Conservation (phyloP, 2,888 invertebrate genomes). For the Meteorus cinctellus region DNA sequence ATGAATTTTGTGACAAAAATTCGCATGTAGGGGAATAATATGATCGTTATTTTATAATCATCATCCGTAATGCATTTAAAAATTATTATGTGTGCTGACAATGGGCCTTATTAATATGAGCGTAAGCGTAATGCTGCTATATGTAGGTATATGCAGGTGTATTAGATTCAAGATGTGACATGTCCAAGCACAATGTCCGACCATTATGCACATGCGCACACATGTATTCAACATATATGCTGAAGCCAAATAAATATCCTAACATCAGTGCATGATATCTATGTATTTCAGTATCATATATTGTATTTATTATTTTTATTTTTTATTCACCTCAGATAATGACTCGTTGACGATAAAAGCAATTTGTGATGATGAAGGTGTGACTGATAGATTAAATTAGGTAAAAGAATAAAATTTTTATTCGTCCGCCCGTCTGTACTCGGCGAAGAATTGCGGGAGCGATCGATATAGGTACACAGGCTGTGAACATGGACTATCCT, state of each 20-base stretch:
- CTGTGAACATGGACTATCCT: neutral
- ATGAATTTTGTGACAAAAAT: too few species aligned
- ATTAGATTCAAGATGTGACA: neutral
- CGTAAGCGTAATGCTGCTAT: neutral
- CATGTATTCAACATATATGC: neutral
- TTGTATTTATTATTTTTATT: too few species aligned
- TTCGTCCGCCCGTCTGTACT: neutral
- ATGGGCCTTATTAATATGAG: neutral
- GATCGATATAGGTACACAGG: slow-evolving; percentile 27
- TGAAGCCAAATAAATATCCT: neutral
- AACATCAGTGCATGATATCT: too few species aligned
- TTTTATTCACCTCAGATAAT: too few species aligned
- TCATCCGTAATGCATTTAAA: too few species aligned
- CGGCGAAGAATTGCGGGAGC: slow-evolving; percentile 26
- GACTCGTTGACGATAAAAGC: too few species aligned
- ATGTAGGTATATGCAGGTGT: neutral
- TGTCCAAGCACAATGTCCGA: neutral
- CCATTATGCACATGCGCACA: neutral
- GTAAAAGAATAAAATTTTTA: neutral
- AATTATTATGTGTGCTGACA: too few species aligned
- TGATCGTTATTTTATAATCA: too few species aligned
- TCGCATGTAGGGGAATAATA: too few species aligned
- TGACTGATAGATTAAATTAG: neutral
- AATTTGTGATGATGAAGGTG: neutral
- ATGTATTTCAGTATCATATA: too few species aligned